phyloP scores from a whole-genome alignment of 1,140 invertebrate genomes.

The Rhagoletis zephyria region DNA sequence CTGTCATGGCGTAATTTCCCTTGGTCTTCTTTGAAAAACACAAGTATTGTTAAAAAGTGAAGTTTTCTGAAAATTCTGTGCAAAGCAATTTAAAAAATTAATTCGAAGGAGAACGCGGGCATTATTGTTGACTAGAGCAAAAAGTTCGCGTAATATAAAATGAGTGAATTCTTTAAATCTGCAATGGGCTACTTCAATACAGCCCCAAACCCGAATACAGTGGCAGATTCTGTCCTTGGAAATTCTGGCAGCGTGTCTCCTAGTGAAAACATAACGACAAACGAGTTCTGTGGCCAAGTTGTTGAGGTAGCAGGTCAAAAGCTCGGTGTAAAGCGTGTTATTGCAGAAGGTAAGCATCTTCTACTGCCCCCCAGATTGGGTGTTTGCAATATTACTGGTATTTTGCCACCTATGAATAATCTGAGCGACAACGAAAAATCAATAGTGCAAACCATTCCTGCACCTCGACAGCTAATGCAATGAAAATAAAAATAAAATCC shows the following conservation, averaged over 20 bases:
- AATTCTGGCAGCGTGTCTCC: conserved; percentile 62
- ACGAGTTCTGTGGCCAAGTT: conserved; percentile 92
- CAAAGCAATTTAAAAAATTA: conserved; percentile 58
- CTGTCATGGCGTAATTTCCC: conserved; percentile 55
- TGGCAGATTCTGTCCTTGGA: conserved; percentile 56
- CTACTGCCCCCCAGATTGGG: not conserved
- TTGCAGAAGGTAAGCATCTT: conserved; percentile 87
- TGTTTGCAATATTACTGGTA: not conserved
- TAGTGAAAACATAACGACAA: conserved; percentile 68
- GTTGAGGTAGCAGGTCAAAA: conserved; percentile 92
- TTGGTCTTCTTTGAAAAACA: not conserved
- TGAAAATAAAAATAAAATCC: no score
- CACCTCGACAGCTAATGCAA: not conserved
- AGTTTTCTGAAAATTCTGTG: conserved; percentile 44
- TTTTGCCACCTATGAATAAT: not conserved
- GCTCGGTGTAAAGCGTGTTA: conserved; percentile 89
- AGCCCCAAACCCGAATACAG: conserved; percentile 68
- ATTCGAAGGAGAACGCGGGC: conserved; percentile 9
- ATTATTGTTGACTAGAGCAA: conserved; percentile 59
- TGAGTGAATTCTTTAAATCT: conserved; percentile 91
- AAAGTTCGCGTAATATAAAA: conserved; percentile 72
- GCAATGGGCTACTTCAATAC: conserved; percentile 88
- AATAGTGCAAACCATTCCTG: conserved; percentile 37
- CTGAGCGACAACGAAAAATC: conserved; percentile 60
- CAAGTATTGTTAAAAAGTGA: not conserved